phyloP scores from a whole-genome alignment of 2,797 vertebrate species.

The Smutsia temminckii region DNA sequence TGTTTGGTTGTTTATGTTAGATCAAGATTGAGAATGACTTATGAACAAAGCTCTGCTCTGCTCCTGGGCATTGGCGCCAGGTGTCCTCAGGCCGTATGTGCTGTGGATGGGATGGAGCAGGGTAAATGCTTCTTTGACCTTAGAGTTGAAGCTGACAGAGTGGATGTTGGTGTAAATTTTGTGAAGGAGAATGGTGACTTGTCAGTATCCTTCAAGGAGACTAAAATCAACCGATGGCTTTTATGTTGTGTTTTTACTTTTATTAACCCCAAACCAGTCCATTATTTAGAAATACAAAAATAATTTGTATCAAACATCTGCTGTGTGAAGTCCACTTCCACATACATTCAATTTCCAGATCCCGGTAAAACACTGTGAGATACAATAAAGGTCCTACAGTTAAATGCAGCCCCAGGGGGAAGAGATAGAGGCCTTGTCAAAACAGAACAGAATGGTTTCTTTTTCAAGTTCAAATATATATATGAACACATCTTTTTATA shows the following conservation, averaged over 20 bases:
- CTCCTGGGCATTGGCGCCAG: not conserved
- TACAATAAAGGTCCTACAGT: not conserved
- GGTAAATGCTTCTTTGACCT: not conserved
- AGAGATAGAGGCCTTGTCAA: not conserved
- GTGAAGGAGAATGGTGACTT: not conserved
- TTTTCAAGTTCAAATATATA: not conserved
- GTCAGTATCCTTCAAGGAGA: not conserved
- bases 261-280: too few relatives aligned
- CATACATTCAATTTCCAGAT: not conserved
- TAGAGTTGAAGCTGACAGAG: not conserved
- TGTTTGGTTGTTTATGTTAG: not conserved
- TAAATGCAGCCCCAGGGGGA: not conserved
- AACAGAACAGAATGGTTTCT: not conserved
- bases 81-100: not conserved
- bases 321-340: not conserved
- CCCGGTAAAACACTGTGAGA: not conserved
- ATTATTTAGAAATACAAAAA: not conserved
- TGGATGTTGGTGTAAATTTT: not conserved
- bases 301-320: not conserved
- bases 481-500: not conserved
- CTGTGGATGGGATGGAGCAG: not conserved
- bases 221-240: not conserved
- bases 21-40: not conserved
- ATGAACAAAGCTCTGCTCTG: not conserved
- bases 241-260: not conserved